Conservation (phyloP, 2,113 vertebrate genomes). For the Poeciliopsis turrubarensis region DNA sequence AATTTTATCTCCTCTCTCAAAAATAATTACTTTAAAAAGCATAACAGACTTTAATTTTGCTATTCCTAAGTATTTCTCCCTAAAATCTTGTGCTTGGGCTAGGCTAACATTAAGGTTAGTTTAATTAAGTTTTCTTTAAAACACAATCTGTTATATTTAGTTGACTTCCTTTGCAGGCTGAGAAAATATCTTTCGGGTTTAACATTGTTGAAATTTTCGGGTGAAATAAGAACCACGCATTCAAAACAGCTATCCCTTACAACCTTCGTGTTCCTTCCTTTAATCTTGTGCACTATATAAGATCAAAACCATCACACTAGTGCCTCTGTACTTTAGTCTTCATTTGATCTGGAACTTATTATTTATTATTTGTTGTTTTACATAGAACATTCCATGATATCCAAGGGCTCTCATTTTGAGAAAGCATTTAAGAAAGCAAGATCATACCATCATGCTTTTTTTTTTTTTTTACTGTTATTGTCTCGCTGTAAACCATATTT, state of each 20-base stretch:
- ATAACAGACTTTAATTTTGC: background rate
- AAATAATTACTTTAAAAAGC: background rate
- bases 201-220: too few species aligned
- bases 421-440: background rate
- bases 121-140: too few species aligned
- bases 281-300: background rate
- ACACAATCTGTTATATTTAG: too few species aligned
- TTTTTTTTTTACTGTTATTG: background rate
- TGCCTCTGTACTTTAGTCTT: background rate
- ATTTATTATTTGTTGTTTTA: too few species aligned
- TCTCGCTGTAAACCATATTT: background rate
- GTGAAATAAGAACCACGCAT: background rate
- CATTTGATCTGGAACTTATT: background rate
- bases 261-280: background rate
- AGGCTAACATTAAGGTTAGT: too few species aligned
- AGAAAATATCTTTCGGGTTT: too few species aligned
- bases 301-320: background rate
- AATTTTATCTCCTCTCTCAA: background rate
- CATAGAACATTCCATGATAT: background rate
- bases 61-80: too few species aligned
- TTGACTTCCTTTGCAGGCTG: too few species aligned
- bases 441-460: too few species aligned
- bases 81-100: too few species aligned
- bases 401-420: background rate
- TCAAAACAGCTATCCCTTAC: background rate